Evolutionary conservation across 2,888 invertebrate species (phyloP), one percentile per base, ranked within the genome.

Genomic region (Anthophora plumipes): DNA sequence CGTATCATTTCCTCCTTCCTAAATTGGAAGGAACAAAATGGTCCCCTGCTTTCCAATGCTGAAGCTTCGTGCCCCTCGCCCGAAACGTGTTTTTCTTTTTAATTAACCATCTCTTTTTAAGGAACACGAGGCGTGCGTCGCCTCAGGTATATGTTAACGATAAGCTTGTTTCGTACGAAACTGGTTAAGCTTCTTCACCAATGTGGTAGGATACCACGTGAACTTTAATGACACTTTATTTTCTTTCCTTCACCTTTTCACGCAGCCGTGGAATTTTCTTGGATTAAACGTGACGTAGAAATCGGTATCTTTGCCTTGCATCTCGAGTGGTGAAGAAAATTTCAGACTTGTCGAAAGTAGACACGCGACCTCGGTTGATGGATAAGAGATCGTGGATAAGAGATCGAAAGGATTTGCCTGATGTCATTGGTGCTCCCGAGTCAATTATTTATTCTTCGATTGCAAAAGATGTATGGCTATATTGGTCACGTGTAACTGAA

Each of bases 11-110:
- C 77, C 84, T 85, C 81, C 80, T 78, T 88, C 83, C 84, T 77
- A 88, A 89, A 89, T 89, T 88, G 85, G 84, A 73, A 82, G 84
- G 82, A 88, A 73, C 86, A 86, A 90, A 87, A 89, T 89, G 84
- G 85, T 85, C 77, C 79, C 66, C 71, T 31, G 60, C 59, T 77
- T 37, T 46, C 31, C 76, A 70, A 69, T 55, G 54, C 71, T 50
- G 61, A 25, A 31, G 43, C 54, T 52, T 52, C 25, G 46, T 67
- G 25, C 57, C 22, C n/a, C 12, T 54, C 43, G 67, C 20, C 46
- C 52, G 31, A 31, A 31, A 39, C 66, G 67, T 67, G 74, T 60
- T 54, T 50, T 50, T 37, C n/a, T 77, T 79, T 79, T 79, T 72
- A 80, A 80, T 79, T 80, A 80, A 57, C 66, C 61, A 43, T 61